Conservation (phyloP, 2,797 vertebrate genomes). For the Uromys caudimaculatus region DNA sequence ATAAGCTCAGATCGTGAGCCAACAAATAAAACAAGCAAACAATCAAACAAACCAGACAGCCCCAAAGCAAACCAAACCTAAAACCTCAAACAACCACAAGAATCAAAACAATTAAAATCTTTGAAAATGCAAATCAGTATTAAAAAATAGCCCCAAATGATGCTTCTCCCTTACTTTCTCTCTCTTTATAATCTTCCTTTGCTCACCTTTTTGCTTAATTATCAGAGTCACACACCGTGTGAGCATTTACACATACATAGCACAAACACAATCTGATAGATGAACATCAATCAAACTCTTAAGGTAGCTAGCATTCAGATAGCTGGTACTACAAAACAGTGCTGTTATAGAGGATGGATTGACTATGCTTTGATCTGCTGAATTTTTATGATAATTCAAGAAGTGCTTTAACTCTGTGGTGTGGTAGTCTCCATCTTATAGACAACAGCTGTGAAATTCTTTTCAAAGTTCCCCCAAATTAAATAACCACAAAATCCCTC, state of each 20-base stretch:
- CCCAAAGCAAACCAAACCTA: not conserved
- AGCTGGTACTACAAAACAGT: not conserved
- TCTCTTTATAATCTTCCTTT: not conserved
- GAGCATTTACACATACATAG: too few species aligned
- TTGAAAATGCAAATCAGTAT: not conserved
- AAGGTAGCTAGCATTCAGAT: not conserved
- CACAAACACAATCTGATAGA: not conserved
- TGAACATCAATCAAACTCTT: slow-evolving; percentile 5
- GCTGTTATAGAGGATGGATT: not conserved
- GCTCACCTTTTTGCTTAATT: not conserved
- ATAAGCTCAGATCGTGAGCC: not conserved
- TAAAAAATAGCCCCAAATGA: not conserved
- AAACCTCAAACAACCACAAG: not conserved
- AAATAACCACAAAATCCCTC: not conserved
- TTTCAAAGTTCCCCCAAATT: not conserved
- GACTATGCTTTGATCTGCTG: not conserved
- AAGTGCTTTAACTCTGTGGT: not conserved
- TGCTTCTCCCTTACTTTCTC: not conserved
- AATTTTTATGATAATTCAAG: not conserved
- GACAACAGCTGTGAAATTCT: not conserved
- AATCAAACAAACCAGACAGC: not conserved
- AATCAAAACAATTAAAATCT: slow-evolving; percentile 10
- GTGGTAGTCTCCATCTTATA: not conserved
- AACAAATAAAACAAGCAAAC: not conserved
- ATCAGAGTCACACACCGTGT: not conserved